phyloP scores from a whole-genome alignment of 2,888 invertebrate genomes.

The Xanthorhoe spadicearia region DNA sequence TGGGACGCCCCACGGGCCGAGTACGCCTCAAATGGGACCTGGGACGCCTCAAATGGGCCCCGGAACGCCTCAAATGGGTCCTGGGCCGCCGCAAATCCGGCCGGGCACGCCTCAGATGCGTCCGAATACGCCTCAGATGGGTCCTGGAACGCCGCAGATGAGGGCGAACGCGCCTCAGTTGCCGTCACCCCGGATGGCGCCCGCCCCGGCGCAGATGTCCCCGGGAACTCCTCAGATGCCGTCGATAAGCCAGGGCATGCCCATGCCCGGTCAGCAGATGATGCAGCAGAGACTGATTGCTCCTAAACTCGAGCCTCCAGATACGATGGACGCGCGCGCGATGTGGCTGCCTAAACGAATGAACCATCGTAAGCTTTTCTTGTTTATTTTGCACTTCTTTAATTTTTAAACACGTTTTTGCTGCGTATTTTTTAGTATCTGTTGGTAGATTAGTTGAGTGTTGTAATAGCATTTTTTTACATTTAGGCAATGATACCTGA shows the following conservation, averaged over 20 bases:
- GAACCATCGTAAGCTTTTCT: conserved; percentile 87
- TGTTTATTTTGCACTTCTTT: conserved; percentile 48
- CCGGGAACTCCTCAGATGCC: conserved; percentile 78
- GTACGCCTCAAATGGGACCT: conserved; percentile 66
- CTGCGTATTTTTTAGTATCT: conserved; percentile 24
- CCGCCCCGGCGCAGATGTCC: conserved; percentile 77
- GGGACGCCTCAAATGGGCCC: conserved; percentile 64
- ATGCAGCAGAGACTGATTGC: conserved; percentile 77
- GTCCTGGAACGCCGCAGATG: conserved; percentile 64
- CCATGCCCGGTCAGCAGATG: conserved; percentile 74
- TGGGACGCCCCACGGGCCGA: conserved; percentile 64
- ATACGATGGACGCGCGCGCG: conserved; percentile 84
- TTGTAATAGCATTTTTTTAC: background rate
- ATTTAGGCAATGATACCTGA: background rate
- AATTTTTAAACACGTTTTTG: conserved; percentile 26
- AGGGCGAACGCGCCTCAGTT: conserved; percentile 70
- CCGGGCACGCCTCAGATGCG: conserved; percentile 60
- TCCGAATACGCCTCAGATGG: conserved; percentile 63
- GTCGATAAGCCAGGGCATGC: conserved; percentile 72
- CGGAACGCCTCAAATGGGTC: conserved; percentile 47
- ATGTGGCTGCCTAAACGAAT: conserved; percentile 88
- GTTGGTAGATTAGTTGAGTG: conserved; percentile 16
- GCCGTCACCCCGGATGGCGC: conserved; percentile 75
- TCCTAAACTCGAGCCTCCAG: conserved; percentile 86
- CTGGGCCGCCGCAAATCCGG: conserved; percentile 57